These are phyloP conservation scores for Petrocephalus schoutedeni DNA, from an alignment of 2,797 vertebrate genomes.

Conservation along the genomic window DNA sequence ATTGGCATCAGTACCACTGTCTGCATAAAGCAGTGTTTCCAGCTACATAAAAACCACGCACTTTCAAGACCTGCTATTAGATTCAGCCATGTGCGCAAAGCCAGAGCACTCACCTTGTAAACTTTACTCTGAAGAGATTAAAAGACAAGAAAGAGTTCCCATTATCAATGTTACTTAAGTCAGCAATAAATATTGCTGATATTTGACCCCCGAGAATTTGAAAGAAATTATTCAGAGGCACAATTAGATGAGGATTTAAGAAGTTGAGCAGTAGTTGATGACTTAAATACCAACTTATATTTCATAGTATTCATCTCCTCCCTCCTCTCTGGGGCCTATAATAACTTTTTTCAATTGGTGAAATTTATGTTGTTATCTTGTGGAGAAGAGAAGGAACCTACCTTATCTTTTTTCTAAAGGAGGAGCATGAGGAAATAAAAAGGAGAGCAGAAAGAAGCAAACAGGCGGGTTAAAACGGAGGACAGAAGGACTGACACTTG, in stretches of 20 bases:
- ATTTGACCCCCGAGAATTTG: neutral
- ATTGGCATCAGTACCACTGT: neutral
- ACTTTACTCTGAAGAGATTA: constrained; percentile 55
- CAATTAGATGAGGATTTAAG: neutral
- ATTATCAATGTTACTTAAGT: neutral
- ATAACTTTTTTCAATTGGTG: too few species aligned
- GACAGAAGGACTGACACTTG: neutral
- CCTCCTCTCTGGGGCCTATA: neutral
- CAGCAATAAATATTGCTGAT: neutral
- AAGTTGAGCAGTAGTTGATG: neutral
- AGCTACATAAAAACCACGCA: neutral
- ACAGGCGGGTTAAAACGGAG: constrained; percentile 55
- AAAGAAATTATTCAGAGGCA: neutral
- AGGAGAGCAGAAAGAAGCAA: constrained; percentile 43
- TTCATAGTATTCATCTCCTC: neutral
- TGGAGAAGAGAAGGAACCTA: constrained; percentile 60
- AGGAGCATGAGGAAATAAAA: constrained; percentile 50
- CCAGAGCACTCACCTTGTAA: constrained; percentile 60
- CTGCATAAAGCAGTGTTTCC: neutral
- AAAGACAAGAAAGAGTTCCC: neutral
- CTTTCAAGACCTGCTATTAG: neutral
- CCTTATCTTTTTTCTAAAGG: constrained; percentile 77
- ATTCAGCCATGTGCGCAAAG: constrained; percentile 8
- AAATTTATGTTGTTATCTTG: too few species aligned
- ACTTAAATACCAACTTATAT: neutral